These are phyloP conservation scores for Scortum barcoo DNA, from an alignment of 2,113 vertebrate species.

Conservation along the genomic window DNA sequence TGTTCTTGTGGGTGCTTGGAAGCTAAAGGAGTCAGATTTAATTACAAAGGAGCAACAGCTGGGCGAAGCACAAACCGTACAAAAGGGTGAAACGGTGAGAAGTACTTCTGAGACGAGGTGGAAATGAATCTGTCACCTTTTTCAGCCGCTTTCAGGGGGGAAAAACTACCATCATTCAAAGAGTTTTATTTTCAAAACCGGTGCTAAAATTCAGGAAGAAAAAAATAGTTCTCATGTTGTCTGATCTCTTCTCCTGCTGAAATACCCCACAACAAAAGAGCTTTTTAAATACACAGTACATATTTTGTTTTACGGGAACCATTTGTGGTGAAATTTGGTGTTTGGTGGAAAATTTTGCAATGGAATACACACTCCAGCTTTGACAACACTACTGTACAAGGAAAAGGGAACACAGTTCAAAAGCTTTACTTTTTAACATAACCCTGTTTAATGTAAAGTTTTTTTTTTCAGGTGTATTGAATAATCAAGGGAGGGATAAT, in stretches of 20 bases:
- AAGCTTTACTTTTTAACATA: conserved; percentile 47
- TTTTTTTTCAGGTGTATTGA: conserved; percentile 12
- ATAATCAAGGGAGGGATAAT: not conserved
- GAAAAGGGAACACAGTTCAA: conserved; percentile 20
- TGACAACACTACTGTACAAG: conserved; percentile 49
- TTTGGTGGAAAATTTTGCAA: not conserved
- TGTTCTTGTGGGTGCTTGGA: not conserved
- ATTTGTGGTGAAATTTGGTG: conserved; percentile 9
- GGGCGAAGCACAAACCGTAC: conserved; percentile 38
- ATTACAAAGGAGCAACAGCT: not conserved
- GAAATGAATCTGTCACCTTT: conserved; percentile 1
- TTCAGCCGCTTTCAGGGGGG: not conserved
- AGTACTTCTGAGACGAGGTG: not conserved
- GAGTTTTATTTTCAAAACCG: conserved; percentile 20
- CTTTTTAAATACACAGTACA: conserved; percentile 22
- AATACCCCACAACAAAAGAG: not conserved
- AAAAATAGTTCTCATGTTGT: not conserved
- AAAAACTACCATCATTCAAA: not conserved
- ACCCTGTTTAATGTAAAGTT: conserved; percentile 4
- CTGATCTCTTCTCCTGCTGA: conserved; percentile 5
- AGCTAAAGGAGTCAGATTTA: not conserved
- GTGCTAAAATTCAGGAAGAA: conserved; percentile 62
- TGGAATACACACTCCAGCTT: conserved; percentile 47
- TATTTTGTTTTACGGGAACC: conserved; percentile 21
- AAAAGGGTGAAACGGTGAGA: not conserved